Base-by-base conservation (phyloP, 2,888 invertebrate genomes). In the Dasysyrphus tricinctus region DNA sequence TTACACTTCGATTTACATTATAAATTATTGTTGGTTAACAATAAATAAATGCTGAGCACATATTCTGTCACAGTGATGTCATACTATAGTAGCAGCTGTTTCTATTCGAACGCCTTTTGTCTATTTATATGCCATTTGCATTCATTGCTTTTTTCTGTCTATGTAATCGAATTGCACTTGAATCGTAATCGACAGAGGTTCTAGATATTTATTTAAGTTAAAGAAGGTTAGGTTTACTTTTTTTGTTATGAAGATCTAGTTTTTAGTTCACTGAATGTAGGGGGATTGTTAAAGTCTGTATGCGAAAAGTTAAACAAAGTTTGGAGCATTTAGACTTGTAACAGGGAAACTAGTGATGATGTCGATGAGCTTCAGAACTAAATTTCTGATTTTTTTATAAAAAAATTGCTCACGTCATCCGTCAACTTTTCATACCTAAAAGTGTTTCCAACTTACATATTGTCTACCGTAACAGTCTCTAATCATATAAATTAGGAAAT, bases 51-150 rank as follows among this genome's bases (percentile, higher is more conserved):
- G 44, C 67, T 24, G 34, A 42, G 11, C 75, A 34, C 65, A 39
- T 39, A 65, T 69, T 51, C 47, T 67, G 67, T 74, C 74, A 67
- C 59, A 69, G 42, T 61, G 67, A 75, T 79, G 72, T 29, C 65
- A 59, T 74, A 39, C 49, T 59, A 24, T 24, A 19, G 6, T n/a
- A 80, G 67, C 59, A 74, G 59, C 39, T 74, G 79, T 73, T 73
- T 57, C 37, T 59, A 24, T 39, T 67, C 56, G 49, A 69, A 69
- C 54, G 69, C 39, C 51, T 69, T 54, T 67, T 19, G 12, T 51
- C 19, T 29, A 49, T 51, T 51, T 37, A 19, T 59, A 69, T 51
- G 69, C 24, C 24, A 54, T 69, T 69, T 54, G 54, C 69, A 54
- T 69, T 69, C 11, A 24, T 54, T 67, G 37, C n/a, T 14, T 19